A percentile compares a stretch with the other conserved stretches of the same genome.
Conservation (phyloP, 2,888 invertebrate species). For the Scaptomyza parva region DNA sequence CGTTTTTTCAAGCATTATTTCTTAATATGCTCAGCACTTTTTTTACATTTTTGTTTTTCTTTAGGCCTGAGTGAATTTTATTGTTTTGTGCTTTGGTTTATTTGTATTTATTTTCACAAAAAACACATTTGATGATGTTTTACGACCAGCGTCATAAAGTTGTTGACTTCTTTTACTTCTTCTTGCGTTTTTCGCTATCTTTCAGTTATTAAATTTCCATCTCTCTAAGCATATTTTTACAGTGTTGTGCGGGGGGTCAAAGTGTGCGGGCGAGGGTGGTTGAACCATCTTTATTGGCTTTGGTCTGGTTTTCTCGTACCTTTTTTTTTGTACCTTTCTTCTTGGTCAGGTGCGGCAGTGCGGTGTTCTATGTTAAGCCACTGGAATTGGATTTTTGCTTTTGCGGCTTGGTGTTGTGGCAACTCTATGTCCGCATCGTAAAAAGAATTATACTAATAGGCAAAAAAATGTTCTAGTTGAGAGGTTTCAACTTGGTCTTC, state of each 20-base stretch:
- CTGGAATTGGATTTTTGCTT: conserved; percentile 40
- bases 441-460: conserved; percentile 44
- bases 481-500: too few species aligned
- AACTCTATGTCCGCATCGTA: conserved; percentile 42
- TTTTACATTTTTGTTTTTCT: conserved; percentile 30
- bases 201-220: conserved; percentile 73
- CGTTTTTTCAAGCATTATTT: conserved; percentile 62
- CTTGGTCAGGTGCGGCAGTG: conserved; percentile 37
- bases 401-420: conserved; percentile 30
- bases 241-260: conserved; percentile 2
- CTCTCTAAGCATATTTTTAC: conserved; percentile 42
- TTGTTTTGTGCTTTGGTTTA: conserved; percentile 45
- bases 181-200: too few species aligned
- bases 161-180: conserved; percentile 55
- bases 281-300: conserved; percentile 22
- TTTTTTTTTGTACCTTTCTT: conserved; percentile 7
- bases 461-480: conserved; percentile 8
- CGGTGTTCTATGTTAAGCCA: conserved; percentile 27
- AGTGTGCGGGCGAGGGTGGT: not conserved
- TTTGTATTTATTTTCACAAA: not conserved
- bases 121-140: conserved; percentile 53
- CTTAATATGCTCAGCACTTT: conserved; percentile 63
- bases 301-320: conserved; percentile 20
- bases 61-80: conserved; percentile 72
- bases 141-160: conserved; percentile 57